Conservation (phyloP, 2,113 vertebrate species). For the Penelope pileata region DNA sequence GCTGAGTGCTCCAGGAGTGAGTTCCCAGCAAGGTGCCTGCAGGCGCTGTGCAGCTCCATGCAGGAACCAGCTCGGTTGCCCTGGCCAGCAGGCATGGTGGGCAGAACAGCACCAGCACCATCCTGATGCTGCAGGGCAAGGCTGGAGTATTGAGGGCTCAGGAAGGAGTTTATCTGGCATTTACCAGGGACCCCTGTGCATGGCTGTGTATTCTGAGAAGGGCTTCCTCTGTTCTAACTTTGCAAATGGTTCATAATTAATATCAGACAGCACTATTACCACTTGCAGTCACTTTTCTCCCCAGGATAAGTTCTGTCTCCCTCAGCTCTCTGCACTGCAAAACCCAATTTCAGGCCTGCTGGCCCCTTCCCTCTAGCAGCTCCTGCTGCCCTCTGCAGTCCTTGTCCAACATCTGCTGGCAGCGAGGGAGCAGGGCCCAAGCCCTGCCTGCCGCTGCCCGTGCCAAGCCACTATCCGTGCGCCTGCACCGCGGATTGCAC, state of each 20-base stretch:
- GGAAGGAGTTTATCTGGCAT: accelerated
- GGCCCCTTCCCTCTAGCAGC: background rate
- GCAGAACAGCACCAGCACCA: accelerated
- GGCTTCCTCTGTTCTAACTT: background rate
- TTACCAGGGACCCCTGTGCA: background rate
- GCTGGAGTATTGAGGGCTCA: accelerated
- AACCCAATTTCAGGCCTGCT: background rate
- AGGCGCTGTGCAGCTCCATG: background rate
- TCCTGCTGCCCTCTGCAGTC: accelerated
- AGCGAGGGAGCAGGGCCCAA: accelerated
- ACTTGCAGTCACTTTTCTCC: background rate
- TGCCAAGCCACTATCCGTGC: accelerated
- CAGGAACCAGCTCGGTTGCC: background rate
- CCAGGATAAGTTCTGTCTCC: background rate
- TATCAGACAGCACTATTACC: background rate
- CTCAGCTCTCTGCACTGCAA: background rate
- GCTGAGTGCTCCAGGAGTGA: accelerated
- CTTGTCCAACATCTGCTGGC: background rate
- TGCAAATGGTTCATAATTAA: background rate
- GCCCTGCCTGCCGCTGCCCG: background rate
- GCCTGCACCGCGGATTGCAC: accelerated
- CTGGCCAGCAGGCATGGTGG: background rate
- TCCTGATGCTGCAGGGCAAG: background rate
- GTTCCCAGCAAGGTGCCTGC: accelerated
- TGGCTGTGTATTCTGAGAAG: background rate